Conservation (phyloP, 1,140 invertebrate species). For the Drosophila hydei region DNA sequence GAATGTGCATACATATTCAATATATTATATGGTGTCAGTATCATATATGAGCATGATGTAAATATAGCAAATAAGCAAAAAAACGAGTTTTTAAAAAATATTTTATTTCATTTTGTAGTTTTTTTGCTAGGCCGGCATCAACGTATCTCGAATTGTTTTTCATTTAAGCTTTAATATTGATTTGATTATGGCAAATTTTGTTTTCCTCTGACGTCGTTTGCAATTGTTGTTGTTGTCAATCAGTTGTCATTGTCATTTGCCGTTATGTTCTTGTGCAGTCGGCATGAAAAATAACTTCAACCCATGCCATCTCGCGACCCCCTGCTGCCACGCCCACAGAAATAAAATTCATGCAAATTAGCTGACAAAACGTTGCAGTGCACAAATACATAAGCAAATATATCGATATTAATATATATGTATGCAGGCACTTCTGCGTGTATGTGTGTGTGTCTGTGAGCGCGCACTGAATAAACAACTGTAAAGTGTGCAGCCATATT, state of each 20-base stretch:
- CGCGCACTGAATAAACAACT: constrained; percentile 47
- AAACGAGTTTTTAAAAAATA: too few species aligned
- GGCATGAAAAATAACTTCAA: constrained; percentile 10
- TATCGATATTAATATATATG: constrained; percentile 3
- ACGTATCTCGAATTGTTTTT: too few species aligned
- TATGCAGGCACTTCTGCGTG: neutral
- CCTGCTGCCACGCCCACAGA: neutral
- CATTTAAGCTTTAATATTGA: constrained; percentile 22
- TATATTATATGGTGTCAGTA: too few species aligned
- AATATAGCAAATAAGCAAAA: too few species aligned
- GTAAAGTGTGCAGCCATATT: constrained; percentile 44
- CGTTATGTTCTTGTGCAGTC: constrained; percentile 19
- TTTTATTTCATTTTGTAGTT: too few species aligned
- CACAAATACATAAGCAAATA: neutral
- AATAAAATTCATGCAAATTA: constrained; percentile 65
- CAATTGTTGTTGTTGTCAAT: constrained; percentile 34
- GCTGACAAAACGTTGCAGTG: constrained; percentile 57
- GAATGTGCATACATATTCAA: too few species aligned
- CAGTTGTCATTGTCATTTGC: constrained; percentile 38
- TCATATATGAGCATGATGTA: too few species aligned
- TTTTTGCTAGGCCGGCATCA: too few species aligned
- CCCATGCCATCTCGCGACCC: neutral
- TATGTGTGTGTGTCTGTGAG: constrained; percentile 2
- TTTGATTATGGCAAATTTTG: constrained; percentile 17
- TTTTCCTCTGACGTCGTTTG: neutral